Evolutionary conservation across 2,113 vertebrate species (phyloP), one percentile per base, ranked within the genome.

Genomic region (Antechinus flavipes): DNA sequence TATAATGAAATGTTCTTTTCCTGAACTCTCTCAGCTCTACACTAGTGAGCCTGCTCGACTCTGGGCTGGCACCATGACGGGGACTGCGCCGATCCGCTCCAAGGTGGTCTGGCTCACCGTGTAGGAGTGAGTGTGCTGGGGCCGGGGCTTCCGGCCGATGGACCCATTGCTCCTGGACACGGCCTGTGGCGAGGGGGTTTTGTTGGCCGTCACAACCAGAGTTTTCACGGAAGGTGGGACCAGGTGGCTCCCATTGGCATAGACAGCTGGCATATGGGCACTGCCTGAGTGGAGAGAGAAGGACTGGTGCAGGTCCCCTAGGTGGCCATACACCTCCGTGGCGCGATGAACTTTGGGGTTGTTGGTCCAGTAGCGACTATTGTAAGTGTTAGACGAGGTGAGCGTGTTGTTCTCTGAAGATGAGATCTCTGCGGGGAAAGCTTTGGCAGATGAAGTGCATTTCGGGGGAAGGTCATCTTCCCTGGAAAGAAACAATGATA

Each of bases 381-480:
- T 99, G 98, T 99, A 99, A 58, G 99, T 99, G 98, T 99, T 99
- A 97, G 99, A 99, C 52, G 99, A 99, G 3, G 99, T 99, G 94
- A 99, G 98, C 0, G 99, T 99, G 98, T 99, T 99, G 0, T 99
- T 99, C 98, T 99, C 99, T 0, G 99, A 99, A 0, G 99, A 99
- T 7, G 99, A 99, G 0, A 99, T 99, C 0, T 99, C 99, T 0
- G 99, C 99, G 0, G 99, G 99, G 98, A 99, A 99, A 6, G 99
- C 99, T 98, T 99, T 99, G 0, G 99, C 98, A 24, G 99, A 99
- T 0, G 99, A 99, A 0, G 99, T 99, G 93, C 99, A 99, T 98
- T 99, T 99, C 22, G 99, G 99, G 0, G 99, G 99, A 95, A 99
- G 99, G 94, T 99, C 99, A 5, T 99, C 99, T 97, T 99, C 99